Evolutionary conservation across 1,140 invertebrate species (phyloP), one percentile per base, ranked within the genome.

Genomic region (Wiebesia pumilae): DNA sequence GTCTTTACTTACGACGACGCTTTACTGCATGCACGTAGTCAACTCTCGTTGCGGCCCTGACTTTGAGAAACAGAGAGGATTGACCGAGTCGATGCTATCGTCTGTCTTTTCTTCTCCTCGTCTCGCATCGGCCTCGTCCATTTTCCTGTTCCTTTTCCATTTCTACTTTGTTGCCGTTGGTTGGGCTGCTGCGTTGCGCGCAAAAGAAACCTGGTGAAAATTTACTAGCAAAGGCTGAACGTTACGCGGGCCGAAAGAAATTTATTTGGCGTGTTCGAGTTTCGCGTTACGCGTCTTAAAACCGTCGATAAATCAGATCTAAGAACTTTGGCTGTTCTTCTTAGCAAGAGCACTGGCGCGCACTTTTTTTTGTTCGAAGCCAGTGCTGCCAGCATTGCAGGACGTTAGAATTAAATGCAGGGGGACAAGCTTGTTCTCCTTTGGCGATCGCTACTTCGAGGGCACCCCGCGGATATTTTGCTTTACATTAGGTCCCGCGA

Each of bases 1-100:
- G 40, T 7, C 71, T 75, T 83, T 33, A 35, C 82, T 47, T 7
- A 12, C 43, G 4, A 7, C 43, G 43, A 65, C 43, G 47, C 71
- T 38, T 51, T 79, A 58, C n/a, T 21, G 30, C 75, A 16, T 54
- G 81, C 51, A 62, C 40, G 51, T 27, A 77, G 33, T 27, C 33
- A 38, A 6, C 35, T 79, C 75, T 83, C 71, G 77, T 77, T 85
- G 71, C 83, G 77, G 73, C 83, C 83, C 83, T 85, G 83, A 80
- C 83, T 71, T 85, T 80, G 75, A 86, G 84, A 86, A 77, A 62
- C 16, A 51, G n/a, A 43, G 43, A 73, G 51, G 79, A 85, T 78
- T 75, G 84, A 81, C 84, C 84, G 78, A 81, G 84, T 85, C 84
- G 84, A 86, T 81, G 79, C 14, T 81, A 85, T 85, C 84, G 84